These are phyloP conservation scores for Drosophila setifemur DNA, from an alignment of 1,140 invertebrate species.

Conservation along the genomic window DNA sequence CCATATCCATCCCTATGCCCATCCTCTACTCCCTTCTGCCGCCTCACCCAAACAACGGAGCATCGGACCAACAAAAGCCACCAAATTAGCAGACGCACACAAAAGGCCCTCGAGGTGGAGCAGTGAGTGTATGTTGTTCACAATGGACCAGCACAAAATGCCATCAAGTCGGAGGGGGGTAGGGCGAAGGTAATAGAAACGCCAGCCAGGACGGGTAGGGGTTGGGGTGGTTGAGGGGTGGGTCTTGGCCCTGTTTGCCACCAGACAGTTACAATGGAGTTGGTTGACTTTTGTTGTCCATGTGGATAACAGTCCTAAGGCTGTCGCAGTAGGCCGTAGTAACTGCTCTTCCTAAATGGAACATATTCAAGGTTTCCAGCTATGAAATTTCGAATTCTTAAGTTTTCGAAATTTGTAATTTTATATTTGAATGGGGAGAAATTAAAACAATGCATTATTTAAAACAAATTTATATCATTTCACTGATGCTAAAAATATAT, in stretches of 20 bases:
- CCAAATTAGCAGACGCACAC: constrained; percentile 72
- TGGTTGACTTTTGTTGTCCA: constrained; percentile 28
- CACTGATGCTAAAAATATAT: no score
- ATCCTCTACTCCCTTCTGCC: no score
- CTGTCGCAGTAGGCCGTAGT: not conserved
- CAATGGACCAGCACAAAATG: constrained; percentile 60
- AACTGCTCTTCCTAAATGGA: not conserved
- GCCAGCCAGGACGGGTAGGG: not conserved
- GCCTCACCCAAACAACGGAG: constrained; percentile 4
- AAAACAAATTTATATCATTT: no score
- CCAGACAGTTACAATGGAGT: constrained; percentile 34
- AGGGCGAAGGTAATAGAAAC: constrained; percentile 22
- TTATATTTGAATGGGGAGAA: no score
- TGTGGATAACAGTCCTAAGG: not conserved
- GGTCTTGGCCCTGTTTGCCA: constrained; percentile 24
- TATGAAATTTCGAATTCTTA: not conserved
- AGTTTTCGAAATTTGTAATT: no score
- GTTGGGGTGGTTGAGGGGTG: not conserved
- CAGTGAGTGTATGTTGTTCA: constrained; percentile 9
- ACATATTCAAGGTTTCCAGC: not conserved
- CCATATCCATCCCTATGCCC: no score
- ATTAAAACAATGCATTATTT: no score
- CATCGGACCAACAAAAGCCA: constrained; percentile 62
- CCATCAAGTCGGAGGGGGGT: constrained; percentile 24
- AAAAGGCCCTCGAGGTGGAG: constrained; percentile 32